A percentile compares a stretch with the other conserved stretches of the same genome.
Evolutionary conservation across 2,797 vertebrate genomes (phyloP).

Genomic region (Takifugu rubripes): DNA sequence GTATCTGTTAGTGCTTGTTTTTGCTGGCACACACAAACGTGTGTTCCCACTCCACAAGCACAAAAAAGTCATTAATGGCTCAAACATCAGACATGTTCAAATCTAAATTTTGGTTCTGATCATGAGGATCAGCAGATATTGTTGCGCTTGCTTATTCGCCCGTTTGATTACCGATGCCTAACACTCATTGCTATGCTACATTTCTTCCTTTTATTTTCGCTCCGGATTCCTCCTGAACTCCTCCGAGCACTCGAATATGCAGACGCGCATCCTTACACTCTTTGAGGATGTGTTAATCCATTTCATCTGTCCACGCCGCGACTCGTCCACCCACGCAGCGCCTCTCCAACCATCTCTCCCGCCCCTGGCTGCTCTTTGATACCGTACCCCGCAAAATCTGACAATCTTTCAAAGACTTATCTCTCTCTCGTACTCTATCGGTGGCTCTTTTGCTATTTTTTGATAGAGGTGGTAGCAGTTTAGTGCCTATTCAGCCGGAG

Average conservation of each 20-base stretch:
- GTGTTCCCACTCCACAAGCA: no score
- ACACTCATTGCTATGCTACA: slow-evolving; percentile 5
- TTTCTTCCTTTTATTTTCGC: slow-evolving; percentile 13
- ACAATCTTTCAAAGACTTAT: slow-evolving; percentile 58
- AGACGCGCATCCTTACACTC: slow-evolving; percentile 25
- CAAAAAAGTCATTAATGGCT: no score
- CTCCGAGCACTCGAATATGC: neutral
- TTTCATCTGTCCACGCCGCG: slow-evolving; percentile 68
- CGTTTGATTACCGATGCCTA: no score
- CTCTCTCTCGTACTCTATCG: slow-evolving; percentile 37
- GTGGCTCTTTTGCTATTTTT: slow-evolving; percentile 26
- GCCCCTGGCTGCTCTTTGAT: slow-evolving; percentile 60
- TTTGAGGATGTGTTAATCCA: slow-evolving; percentile 61
- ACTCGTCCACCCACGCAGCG: slow-evolving; percentile 51
- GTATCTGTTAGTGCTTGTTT: neutral
- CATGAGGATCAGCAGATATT: no score
- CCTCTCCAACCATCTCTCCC: slow-evolving; percentile 53
- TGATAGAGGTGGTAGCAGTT: slow-evolving; percentile 29
- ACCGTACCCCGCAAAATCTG: slow-evolving; percentile 52
- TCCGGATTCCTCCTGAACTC: neutral
- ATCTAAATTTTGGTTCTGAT: no score
- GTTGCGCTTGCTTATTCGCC: no score
- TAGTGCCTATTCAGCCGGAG: slow-evolving; percentile 39
- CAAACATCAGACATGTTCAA: no score
- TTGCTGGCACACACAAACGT: no score